Evolutionary conservation across 2,113 vertebrate species (phyloP).

Genomic region (Brachyhypopomus gauderio): DNA sequence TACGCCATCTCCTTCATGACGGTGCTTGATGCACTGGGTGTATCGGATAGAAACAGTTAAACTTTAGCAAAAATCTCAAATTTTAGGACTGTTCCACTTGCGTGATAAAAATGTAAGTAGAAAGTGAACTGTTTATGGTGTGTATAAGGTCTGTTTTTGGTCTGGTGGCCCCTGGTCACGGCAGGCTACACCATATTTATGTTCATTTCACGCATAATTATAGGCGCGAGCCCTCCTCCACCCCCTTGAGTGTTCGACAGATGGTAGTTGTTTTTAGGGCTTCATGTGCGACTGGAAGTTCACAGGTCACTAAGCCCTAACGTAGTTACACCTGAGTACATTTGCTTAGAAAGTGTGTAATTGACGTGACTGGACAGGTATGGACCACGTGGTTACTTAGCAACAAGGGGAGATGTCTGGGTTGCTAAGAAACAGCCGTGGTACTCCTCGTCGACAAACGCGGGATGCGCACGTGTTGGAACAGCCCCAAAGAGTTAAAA

Average conservation of each 20-base stretch:
- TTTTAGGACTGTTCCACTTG: too few species aligned
- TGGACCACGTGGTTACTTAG: conserved; percentile 64
- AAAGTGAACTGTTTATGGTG: too few species aligned
- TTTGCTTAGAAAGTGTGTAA: conserved; percentile 33
- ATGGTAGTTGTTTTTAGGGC: background rate
- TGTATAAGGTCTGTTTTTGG: too few species aligned
- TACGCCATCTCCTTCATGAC: too few species aligned
- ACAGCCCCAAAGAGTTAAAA: background rate
- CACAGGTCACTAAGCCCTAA: conserved; percentile 14
- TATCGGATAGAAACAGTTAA: too few species aligned
- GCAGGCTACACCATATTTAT: background rate
- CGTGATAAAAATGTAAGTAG: too few species aligned
- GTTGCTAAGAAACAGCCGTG: conserved; percentile 65
- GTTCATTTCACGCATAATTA: conserved; percentile 22
- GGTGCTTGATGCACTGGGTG: too few species aligned
- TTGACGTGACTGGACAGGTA: conserved; percentile 57
- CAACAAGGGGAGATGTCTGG: conserved; percentile 56
- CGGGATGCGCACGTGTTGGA: conserved; percentile 49
- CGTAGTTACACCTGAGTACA: conserved; percentile 46
- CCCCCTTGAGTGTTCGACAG: background rate
- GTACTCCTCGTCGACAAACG: conserved; percentile 47
- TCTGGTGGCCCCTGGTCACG: too few species aligned
- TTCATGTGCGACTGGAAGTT: background rate
- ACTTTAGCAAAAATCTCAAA: too few species aligned
- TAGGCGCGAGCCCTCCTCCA: background rate